These are phyloP conservation scores for Heliocidaris erythrogramma DNA, from an alignment of 35 echinoderm and acorn worm genomes.

Conservation along the genomic window DNA sequence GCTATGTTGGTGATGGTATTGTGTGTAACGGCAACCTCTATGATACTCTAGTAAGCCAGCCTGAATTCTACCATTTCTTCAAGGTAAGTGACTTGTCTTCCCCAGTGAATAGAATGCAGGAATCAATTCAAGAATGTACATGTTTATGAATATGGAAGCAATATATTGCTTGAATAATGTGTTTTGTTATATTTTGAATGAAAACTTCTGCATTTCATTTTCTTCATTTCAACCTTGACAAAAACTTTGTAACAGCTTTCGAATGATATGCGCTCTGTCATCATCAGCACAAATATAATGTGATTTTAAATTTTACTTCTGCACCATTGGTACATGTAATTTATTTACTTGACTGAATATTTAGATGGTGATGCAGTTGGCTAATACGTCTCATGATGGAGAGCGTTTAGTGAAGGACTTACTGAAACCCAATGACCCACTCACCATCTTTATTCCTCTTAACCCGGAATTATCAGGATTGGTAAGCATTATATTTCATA, in stretches of 20 bases:
- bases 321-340: neutral
- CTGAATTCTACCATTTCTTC: neutral
- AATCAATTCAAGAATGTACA: no score
- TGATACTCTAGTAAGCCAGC: slow-evolving; percentile 1
- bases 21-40: slow-evolving; percentile 5
- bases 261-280: neutral
- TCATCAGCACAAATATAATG: neutral
- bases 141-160: no score
- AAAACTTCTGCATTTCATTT: no score
- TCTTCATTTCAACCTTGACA: no score
- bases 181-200: no score
- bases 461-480: neutral
- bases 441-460: slow-evolving; percentile 14
- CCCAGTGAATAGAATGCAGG: neutral
- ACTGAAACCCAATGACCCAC: neutral
- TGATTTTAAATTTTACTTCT: neutral
- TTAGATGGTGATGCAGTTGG: slow-evolving; percentile 19
- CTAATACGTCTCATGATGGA: neutral
- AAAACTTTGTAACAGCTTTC: neutral
- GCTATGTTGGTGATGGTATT: slow-evolving; percentile 35
- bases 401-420: neutral
- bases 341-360: neutral
- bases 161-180: no score
- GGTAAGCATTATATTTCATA: neutral
- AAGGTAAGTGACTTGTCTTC: neutral